Evolutionary conservation across 1,140 invertebrate genomes (phyloP).

Genomic region (Venturia canescens): DNA sequence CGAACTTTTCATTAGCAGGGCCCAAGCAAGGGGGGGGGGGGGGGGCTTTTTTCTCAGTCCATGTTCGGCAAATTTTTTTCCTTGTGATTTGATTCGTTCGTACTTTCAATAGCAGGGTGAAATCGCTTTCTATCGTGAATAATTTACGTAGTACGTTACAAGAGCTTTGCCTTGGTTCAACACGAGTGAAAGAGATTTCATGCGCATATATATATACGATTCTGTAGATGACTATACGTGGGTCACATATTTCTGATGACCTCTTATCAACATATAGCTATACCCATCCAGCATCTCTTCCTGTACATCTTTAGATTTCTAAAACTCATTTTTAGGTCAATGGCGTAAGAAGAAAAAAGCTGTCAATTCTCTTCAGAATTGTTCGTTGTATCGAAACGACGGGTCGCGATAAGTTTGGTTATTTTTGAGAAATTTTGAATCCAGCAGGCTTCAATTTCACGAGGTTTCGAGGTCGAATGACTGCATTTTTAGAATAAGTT

Average conservation of each 20-base stretch:
- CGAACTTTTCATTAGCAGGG: no score
- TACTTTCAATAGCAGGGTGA: constrained; percentile 59
- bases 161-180: constrained; percentile 36
- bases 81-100: background rate
- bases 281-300: background rate
- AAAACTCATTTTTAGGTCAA: constrained; percentile 58
- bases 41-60: no score
- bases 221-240: background rate
- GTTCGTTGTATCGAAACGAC: no score
- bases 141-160: constrained; percentile 56
- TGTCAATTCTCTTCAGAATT: background rate
- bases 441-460: background rate
- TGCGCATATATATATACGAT: background rate
- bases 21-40: no score
- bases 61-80: no score
- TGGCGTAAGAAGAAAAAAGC: constrained; percentile 19
- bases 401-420: background rate
- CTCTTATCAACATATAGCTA: background rate
- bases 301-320: constrained; percentile 44
- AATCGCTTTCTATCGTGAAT: constrained; percentile 69
- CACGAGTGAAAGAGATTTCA: constrained; percentile 7
- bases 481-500: no score
- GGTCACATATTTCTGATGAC: constrained; percentile 19
- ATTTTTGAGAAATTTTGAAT: background rate
- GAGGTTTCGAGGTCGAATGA: background rate